Evolutionary conservation across 2,888 invertebrate species (phyloP).

Genomic region (Embidobia sp.): DNA sequence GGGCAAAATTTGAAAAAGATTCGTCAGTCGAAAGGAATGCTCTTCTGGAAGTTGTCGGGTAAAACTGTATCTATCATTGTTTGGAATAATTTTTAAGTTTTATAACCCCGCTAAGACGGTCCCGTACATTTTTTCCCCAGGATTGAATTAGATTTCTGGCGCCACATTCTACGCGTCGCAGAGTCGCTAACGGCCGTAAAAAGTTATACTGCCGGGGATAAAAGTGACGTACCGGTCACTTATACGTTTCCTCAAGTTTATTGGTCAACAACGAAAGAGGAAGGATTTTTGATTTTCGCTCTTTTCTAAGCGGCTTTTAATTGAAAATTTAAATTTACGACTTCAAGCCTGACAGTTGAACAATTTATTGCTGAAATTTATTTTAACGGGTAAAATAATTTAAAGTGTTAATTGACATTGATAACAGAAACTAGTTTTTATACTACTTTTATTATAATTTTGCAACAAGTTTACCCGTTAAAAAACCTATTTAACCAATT

Average conservation of each 20-base stretch:
- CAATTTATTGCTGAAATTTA: no score
- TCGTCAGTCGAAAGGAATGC: conserved; percentile 49
- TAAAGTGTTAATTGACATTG: no score
- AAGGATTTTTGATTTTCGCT: conserved; percentile 31
- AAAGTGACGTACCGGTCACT: conserved; percentile 70
- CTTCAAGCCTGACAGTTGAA: no score
- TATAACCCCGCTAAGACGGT: conserved; percentile 50
- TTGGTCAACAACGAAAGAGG: conserved; percentile 66
- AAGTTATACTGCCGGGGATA: conserved; percentile 78
- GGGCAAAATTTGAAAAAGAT: conserved; percentile 9
- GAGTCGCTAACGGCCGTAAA: conserved; percentile 75
- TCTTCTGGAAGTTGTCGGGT: conserved; percentile 23
- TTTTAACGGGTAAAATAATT: no score
- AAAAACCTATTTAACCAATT: no score
- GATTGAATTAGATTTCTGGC: conserved; percentile 69
- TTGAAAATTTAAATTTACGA: background rate
- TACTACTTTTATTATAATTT: no score
- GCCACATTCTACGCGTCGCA: conserved; percentile 72
- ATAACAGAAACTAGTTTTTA: no score
- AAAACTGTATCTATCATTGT: conserved; percentile 47
- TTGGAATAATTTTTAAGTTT: conserved; percentile 57
- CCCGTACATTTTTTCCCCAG: conserved; percentile 31
- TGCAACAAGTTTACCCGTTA: no score
- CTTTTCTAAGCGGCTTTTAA: background rate
- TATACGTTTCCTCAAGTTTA: conserved; percentile 79